A percentile compares a stretch with the other conserved stretches of the same genome.
These are phyloP conservation scores for Channa maculata DNA, from an alignment of 2,113 vertebrate genomes.

Conservation along the genomic window DNA sequence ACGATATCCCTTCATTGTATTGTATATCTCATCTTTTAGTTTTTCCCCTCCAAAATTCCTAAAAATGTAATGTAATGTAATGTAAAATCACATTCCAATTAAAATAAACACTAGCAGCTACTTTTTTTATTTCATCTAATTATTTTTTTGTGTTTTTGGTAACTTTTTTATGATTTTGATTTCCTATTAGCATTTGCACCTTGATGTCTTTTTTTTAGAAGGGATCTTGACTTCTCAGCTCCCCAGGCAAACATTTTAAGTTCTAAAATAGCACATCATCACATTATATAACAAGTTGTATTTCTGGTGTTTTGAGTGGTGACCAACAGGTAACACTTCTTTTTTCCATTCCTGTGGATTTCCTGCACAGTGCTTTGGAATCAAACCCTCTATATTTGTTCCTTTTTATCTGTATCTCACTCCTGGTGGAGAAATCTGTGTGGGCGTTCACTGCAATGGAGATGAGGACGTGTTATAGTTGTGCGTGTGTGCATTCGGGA, in stretches of 20 bases:
- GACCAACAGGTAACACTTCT: slow-evolving; percentile 55
- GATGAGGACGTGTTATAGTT: slow-evolving; percentile 61
- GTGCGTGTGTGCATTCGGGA: slow-evolving; percentile 33
- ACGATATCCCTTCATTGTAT: neutral
- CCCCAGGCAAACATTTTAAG: neutral
- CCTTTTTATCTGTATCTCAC: slow-evolving; percentile 63
- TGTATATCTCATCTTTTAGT: neutral
- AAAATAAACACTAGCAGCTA: neutral
- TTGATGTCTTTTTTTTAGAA: neutral
- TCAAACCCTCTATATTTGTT: slow-evolving; percentile 56
- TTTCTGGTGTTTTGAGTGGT: slow-evolving; percentile 51
- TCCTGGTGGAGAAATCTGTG: slow-evolving; percentile 58
- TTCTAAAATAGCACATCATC: slow-evolving; percentile 39
- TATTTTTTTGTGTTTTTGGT: neutral
- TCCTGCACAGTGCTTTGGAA: slow-evolving; percentile 44
- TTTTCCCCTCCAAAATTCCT: neutral
- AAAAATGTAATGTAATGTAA: no score
- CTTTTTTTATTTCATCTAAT: neutral
- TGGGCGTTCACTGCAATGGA: slow-evolving; percentile 66
- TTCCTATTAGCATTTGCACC: neutral
- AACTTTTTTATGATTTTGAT: neutral
- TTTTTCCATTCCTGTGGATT: slow-evolving; percentile 26
- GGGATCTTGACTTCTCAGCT: neutral
- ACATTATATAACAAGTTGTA: slow-evolving; percentile 54
- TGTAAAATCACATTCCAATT: neutral